Base-by-base conservation (phyloP, 2,113 vertebrate species). In the Candoia aspera region DNA sequence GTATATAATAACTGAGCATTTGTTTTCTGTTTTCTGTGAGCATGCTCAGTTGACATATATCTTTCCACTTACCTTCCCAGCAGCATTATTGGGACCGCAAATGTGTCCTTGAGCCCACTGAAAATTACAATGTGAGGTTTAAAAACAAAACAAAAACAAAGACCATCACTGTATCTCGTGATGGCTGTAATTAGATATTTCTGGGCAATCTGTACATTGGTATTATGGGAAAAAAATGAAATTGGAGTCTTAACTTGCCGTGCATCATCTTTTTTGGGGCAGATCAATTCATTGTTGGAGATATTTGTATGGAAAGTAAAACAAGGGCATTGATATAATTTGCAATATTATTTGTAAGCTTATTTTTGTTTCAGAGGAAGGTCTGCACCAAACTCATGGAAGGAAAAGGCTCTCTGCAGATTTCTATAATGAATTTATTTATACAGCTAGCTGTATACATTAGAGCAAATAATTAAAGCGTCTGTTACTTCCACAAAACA, bases 21-120 rank as follows among this genome's bases (percentile, higher is more conserved):
- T 91, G 92, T n/a, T n/a, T n/a, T n/a, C n/a, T 83, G 79, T 94
- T 91, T 96, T 95, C 93, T 93, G 93, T 90, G 87, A 94, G 86
- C 53, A 37, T 88, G 92, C 90, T 93, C 91, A 90, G 1, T 2
- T 23, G 73, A 94, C 90, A 94, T 89, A 86, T n/a, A 91, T 46
- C 88, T 92, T 64, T 59, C 26, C n/a, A 86, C 95, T 90, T 91
- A 85, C 94, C 90, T 83, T 53, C 87, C 88, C 64, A 90, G 91
- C 29, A 93, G 37, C 62, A 92, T 91, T 55, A 33, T 46, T 60
- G n/a, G 12, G 54, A 42, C 79, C 87, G 60, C 42, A 92, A 91
- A 89, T 92, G 33, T 68, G 79, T 91, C 84, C 89, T 86, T 91
- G 90, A 92, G 26, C 54, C 92, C 0, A 0, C n/a, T 89, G 55